A percentile compares a stretch with the other conserved stretches of the same genome.
These are phyloP conservation scores for Stichopus chloronotus DNA, from an alignment of 35 echinoderm and acorn worm species.

Conservation along the genomic window DNA sequence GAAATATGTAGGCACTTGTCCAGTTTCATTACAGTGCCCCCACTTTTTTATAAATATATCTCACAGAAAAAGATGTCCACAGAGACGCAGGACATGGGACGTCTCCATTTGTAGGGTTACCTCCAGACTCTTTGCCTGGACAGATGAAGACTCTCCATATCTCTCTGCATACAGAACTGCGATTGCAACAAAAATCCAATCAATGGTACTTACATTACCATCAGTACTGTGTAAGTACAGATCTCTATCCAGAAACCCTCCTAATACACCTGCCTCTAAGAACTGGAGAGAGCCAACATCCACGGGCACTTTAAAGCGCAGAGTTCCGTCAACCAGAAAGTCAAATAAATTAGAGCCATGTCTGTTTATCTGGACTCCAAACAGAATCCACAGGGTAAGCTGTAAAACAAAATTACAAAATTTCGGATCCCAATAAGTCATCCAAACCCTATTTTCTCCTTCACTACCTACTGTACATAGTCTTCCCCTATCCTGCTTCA, in stretches of 20 bases:
- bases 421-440: not conserved
- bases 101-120: too few relatives aligned
- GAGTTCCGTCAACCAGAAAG: constrained; percentile 53
- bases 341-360: constrained; percentile 63
- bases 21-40: too few relatives aligned
- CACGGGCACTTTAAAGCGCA: constrained; percentile 49
- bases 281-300: not conserved
- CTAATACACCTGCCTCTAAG: not conserved
- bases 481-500: too few relatives aligned
- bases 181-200: too few relatives aligned
- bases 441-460: not conserved
- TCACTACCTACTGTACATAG: not conserved
- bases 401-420: constrained; percentile 18
- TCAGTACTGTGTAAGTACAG: not conserved
- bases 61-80: too few relatives aligned
- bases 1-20: too few relatives aligned
- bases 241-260: not conserved
- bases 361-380: constrained; percentile 64
- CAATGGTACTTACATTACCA: constrained; percentile 13
- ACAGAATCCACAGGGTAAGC: constrained; percentile 70
- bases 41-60: too few relatives aligned
- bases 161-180: too few relatives aligned
- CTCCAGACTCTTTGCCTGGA: too few relatives aligned
- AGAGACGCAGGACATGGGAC: too few relatives aligned
- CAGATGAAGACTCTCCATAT: too few relatives aligned